phyloP scores from a whole-genome alignment of 2,888 invertebrate species.

The Agonopterix arenella region DNA sequence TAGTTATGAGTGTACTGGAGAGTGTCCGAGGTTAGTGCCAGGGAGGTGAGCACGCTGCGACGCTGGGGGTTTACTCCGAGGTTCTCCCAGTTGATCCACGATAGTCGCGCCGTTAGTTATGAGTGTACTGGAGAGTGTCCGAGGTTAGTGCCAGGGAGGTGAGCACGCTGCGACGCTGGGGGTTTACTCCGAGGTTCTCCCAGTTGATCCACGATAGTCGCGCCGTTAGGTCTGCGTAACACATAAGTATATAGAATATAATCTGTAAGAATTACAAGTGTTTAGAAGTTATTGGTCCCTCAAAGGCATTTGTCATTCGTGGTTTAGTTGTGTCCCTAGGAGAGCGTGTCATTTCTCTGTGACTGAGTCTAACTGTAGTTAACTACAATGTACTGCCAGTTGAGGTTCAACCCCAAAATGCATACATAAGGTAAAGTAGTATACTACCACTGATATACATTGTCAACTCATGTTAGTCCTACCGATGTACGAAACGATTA shows the following conservation, averaged over 20 bases:
- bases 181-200: constrained; percentile 97
- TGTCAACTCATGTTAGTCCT: too few relatives aligned
- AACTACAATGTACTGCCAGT: too few relatives aligned
- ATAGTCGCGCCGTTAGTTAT: constrained; percentile 88
- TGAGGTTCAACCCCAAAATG: too few relatives aligned
- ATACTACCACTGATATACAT: too few relatives aligned
- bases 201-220: constrained; percentile 99
- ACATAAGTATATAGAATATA: neutral
- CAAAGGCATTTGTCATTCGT: too few relatives aligned
- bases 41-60: constrained; percentile 87
- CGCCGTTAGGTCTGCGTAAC: constrained; percentile 91
- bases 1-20: constrained; percentile 52
- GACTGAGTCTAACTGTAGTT: too few relatives aligned
- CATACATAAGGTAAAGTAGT: too few relatives aligned
- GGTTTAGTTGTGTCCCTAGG: too few relatives aligned
- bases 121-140: constrained; percentile 76
- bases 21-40: constrained; percentile 86
- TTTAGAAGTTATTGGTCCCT: too few relatives aligned
- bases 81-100: constrained; percentile 99
- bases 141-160: constrained; percentile 88
- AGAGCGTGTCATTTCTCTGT: too few relatives aligned
- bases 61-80: constrained; percentile 95
- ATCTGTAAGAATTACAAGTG: neutral
- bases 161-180: constrained; percentile 88
- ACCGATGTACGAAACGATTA: too few relatives aligned